A percentile compares a stretch with the other conserved stretches of the same genome.
Evolutionary conservation across 2,113 vertebrate genomes (phyloP).

Genomic region (Motacilla tschutschensis): DNA sequence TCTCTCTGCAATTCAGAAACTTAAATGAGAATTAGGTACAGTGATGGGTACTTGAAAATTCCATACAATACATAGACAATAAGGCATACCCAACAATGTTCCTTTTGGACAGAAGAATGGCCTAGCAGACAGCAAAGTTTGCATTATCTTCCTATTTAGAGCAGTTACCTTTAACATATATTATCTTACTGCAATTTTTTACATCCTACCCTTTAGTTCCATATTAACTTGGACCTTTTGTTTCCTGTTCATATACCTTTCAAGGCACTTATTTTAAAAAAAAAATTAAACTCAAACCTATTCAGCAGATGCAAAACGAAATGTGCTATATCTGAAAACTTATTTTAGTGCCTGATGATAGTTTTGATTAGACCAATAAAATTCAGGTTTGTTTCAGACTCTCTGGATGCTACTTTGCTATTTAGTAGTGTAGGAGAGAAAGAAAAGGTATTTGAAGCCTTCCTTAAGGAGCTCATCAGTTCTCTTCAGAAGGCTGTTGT

Average conservation of each 20-base stretch:
- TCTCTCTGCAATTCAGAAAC: not conserved
- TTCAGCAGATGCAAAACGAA: not conserved
- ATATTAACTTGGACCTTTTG: not conserved
- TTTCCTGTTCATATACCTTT: not conserved
- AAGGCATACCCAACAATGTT: not conserved
- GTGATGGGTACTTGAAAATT: not conserved
- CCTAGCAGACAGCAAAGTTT: not conserved
- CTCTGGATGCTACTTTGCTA: not conserved
- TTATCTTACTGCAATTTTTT: not conserved
- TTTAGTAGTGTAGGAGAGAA: not conserved
- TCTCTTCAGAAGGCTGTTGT: not conserved
- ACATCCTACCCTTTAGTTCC: not conserved
- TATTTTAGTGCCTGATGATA: not conserved
- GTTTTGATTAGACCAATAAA: not conserved
- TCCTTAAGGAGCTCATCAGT: not conserved
- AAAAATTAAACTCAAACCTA: not conserved
- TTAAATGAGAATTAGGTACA: not conserved
- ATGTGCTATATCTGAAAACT: not conserved
- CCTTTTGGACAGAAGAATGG: not conserved
- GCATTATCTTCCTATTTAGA: not conserved
- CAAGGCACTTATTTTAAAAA: not conserved
- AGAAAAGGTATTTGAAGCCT: not conserved
- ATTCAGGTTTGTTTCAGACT: not conserved
- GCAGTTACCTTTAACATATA: not conserved
- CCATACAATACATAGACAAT: not conserved